Conservation (phyloP, 2,797 vertebrate species). For the Micromesistius poutassou region DNA sequence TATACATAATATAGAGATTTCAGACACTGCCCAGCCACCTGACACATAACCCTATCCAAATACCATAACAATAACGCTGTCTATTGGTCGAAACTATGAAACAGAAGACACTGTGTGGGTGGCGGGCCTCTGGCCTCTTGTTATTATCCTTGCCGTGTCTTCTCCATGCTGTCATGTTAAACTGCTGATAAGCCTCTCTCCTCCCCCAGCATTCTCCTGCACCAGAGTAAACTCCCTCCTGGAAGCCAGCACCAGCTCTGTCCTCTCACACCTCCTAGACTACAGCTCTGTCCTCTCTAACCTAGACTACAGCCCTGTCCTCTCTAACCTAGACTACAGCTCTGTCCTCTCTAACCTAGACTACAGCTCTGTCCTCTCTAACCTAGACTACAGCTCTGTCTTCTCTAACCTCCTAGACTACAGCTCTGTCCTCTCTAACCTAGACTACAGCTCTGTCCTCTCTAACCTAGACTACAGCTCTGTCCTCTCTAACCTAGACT, state of each 20-base stretch:
- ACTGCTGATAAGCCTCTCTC: constrained; percentile 29
- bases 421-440: too few species aligned
- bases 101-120: constrained; percentile 10
- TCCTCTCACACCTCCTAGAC: not conserved
- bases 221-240: not conserved
- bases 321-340: not conserved
- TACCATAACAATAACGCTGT: not conserved
- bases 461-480: too few species aligned
- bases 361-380: too few species aligned
- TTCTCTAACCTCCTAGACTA: not conserved
- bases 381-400: not conserved
- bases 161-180: constrained; percentile 28
- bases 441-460: not conserved
- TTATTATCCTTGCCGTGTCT: constrained; percentile 20
- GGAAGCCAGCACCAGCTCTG: not conserved
- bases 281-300: too few species aligned
- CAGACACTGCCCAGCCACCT: not conserved
- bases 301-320: too few species aligned
- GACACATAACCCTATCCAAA: not conserved
- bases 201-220: constrained; percentile 21
- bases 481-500: too few species aligned
- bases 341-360: not conserved
- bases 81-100: constrained; percentile 9
- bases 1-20: not conserved
- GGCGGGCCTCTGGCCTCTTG: not conserved